Percentiles rank a stretch among this genome's conserved stretches.
Conservation (phyloP, 2,888 invertebrate species). For the Tetragonula carbonaria region DNA sequence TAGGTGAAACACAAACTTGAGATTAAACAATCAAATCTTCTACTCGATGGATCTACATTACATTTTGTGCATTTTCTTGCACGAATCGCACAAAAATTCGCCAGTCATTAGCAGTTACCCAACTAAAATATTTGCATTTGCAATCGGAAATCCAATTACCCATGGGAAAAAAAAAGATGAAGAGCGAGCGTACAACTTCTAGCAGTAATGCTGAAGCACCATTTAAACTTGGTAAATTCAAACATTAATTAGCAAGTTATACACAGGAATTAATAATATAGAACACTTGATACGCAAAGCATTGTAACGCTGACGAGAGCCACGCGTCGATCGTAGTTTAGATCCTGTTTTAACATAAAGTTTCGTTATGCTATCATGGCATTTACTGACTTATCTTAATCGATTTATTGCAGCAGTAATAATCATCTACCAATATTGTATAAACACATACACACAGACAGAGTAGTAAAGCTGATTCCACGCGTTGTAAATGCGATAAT, state of each 20-base stretch:
- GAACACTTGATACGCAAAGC: slow-evolving; percentile 7
- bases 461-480: background rate
- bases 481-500: background rate
- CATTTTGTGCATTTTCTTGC: no score
- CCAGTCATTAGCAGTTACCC: background rate
- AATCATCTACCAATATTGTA: slow-evolving; percentile 12
- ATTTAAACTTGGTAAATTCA: slow-evolving; percentile 25
- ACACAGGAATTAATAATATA: slow-evolving; percentile 8
- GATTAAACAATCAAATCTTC: no score
- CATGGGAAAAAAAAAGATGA: background rate
- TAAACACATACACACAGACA: background rate
- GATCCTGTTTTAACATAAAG: slow-evolving; percentile 35
- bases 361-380: slow-evolving; percentile 14
- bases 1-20: no score
- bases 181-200: background rate
- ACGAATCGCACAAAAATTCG: no score
- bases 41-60: no score
- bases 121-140: background rate
- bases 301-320: slow-evolving; percentile 24
- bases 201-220: background rate
- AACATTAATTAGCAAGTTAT: slow-evolving; percentile 31
- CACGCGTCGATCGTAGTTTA: slow-evolving; percentile 29
- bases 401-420: slow-evolving; percentile 9
- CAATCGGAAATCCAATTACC: background rate
- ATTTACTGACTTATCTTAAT: slow-evolving; percentile 30